A percentile compares a stretch with the other conserved stretches of the same genome.
phyloP scores from a whole-genome alignment of 2,113 vertebrate genomes.

The Podarcis muralis region DNA sequence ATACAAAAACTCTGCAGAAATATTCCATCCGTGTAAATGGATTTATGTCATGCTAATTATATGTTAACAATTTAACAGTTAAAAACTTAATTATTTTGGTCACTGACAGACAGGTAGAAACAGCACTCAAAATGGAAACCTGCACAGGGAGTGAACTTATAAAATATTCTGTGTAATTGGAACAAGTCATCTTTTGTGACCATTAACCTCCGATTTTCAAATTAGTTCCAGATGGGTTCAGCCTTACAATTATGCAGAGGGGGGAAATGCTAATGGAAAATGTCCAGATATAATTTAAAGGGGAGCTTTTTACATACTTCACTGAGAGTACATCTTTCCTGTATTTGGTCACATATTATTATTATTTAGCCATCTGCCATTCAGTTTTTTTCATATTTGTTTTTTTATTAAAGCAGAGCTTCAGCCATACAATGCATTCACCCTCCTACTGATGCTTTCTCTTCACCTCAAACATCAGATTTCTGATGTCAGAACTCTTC shows the following conservation, averaged over 20 bases:
- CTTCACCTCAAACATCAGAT: neutral
- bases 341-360: neutral
- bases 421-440: neutral
- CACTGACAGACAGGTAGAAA: conserved; percentile 47
- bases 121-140: conserved; percentile 41
- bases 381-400: neutral
- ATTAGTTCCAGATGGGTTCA: conserved; percentile 52
- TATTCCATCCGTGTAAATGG: neutral
- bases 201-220: conserved; percentile 58
- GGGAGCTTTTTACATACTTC: conserved; percentile 15
- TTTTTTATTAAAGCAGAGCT: neutral
- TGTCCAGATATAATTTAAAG: conserved; percentile 29
- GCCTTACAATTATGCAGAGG: conserved; percentile 25
- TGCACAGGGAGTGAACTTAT: conserved; percentile 32
- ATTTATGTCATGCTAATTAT: conserved; percentile 43
- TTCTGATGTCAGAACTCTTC: neutral
- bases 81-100: conserved; percentile 44
- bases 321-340: fast-evolving
- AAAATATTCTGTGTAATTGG: conserved; percentile 59
- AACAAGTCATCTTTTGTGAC: conserved; percentile 54
- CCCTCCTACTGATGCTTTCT: neutral
- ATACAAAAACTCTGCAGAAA: neutral
- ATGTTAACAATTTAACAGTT: conserved; percentile 34
- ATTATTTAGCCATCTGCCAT: neutral
- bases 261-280: conserved; percentile 40